Base-by-base conservation (phyloP, 2,888 invertebrate species). In the Rhamnusium bicolor region DNA sequence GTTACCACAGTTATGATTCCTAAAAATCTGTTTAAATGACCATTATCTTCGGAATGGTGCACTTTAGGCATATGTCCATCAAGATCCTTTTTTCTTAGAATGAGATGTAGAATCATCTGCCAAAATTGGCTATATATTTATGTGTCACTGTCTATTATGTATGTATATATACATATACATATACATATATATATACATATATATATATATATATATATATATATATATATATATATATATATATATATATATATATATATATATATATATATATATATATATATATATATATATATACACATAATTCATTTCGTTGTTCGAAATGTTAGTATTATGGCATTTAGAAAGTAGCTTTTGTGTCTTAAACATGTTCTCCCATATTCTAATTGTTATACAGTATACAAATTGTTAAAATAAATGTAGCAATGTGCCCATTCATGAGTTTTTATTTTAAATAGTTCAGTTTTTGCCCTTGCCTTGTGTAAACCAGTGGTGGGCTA, bases 321-420 rank as follows among this genome's bases (percentile, higher is more conserved):
- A 81, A 82, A 78, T 77, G 81, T 84, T 84, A 85, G 72, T 81
- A 83, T 85, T 84, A 84, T 84, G 84, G 84, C 77, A 79, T 81
- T 81, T 84, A 85, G 81, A 78, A 80, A 79, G 80, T 85, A 85
- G 87, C 85, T 86, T 87, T 86, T 86, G 85, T 87, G 87, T 87
- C 86, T 87, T 86, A 85, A 85, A 86, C 87, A 87, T 87, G 86
- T 87, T 86, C 85, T 85, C 84, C 83, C 85, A 85, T 87, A 87
- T 86, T 87, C 86, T 87, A 86, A 87, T 87, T 87, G 87, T 87
- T 88, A 88, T 86, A 84, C 82, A 83, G 79, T 83, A 86, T 85
- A 86, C 78, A 85, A 85, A 87, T 88, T 87, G 87, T 88, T 88
- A 86, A 88, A 88, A 40, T 88, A 88, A 87, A 88, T 88, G 88